Base-by-base conservation (phyloP, 1,140 invertebrate species). In the Formica exsecta region DNA sequence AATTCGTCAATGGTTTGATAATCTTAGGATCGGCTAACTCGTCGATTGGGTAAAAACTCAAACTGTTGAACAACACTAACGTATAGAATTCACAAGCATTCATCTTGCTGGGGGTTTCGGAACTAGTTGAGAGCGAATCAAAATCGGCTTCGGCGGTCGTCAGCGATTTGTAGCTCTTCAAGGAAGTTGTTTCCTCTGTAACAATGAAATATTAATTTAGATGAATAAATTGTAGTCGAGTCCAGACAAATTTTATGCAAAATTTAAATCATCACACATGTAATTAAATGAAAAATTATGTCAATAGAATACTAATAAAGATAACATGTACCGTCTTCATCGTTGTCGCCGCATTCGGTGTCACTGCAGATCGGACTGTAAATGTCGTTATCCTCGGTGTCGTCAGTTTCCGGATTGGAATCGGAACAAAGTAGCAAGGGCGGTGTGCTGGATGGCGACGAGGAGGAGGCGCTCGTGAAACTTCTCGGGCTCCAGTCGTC, bases 351-450 rank as follows among this genome's bases (percentile, higher is more conserved):
- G 64, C 91, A 89, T 59, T 95, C 94, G 36, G 89, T 89, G 59
- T 95, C 94, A 51, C 93, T 95, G 54, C 92, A 95, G 64, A 95
- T 92, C 8, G 94, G 94, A 89, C 94, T 95, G n/a, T 95, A 95
- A 91, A 94, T 19, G 13, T 48, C 94, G 59, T 94, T 92, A 79
- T 95, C 94, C 3, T 90, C 80, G 54, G 74, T 90, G 62, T 94
- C 91, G 64, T 92, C 90, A 7, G 71, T 89, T 25, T 89, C 80
- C 5, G 76, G 32, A 70, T 85, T 83, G 6, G 85, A 88, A 51
- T 91, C 86, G 3, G 6, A 65, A 25, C 91, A 92, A 41, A 90
- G 64, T 32, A 90, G 76, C 32, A 92, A 84, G 4, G 93, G 92
- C n/a, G 94, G 93, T 59, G 94, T 93, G 66, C 91, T 91, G 38